phyloP scores from a whole-genome alignment of 2,113 vertebrate species.

The Gobius niger region DNA sequence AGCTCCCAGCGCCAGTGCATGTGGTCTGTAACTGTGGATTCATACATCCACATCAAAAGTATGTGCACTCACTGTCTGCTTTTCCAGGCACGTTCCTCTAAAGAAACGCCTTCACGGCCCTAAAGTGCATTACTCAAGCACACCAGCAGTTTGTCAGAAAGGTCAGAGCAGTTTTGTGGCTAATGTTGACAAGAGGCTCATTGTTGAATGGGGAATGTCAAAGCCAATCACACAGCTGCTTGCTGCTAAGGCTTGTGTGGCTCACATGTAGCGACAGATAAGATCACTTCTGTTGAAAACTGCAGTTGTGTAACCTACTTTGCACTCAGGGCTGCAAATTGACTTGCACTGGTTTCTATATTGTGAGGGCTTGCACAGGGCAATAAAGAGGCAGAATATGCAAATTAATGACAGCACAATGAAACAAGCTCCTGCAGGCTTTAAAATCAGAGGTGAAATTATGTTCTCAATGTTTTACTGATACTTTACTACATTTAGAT shows the following conservation, averaged over 20 bases:
- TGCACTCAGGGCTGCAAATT: conserved; percentile 27
- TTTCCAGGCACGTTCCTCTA: conserved; percentile 1
- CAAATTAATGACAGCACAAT: neutral
- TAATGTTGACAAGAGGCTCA: conserved; percentile 59
- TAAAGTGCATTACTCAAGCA: conserved; percentile 17
- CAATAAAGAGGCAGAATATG: neutral
- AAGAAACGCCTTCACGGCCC: conserved; percentile 8
- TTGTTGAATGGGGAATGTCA: conserved; percentile 53
- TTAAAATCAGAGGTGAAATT: neutral
- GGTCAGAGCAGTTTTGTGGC: conserved; percentile 45
- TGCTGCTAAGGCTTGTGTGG: conserved; percentile 36
- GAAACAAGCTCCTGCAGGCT: neutral
- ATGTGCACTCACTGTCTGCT: neutral
- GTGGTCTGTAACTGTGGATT: conserved; percentile 18
- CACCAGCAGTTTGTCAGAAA: conserved; percentile 43
- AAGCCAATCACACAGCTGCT: conserved; percentile 61
- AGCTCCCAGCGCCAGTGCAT: conserved; percentile 35
- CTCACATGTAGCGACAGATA: conserved; percentile 61
- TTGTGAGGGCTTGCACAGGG: conserved; percentile 2
- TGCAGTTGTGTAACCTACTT: conserved; percentile 61
- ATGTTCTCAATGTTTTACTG: too few species aligned
- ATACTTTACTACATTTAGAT: too few species aligned
- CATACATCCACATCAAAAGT: neutral
- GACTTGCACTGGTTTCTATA: conserved; percentile 12
- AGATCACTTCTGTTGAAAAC: conserved; percentile 55